Conservation (phyloP, 2,113 vertebrate genomes). For the Tamias sibiricus region DNA sequence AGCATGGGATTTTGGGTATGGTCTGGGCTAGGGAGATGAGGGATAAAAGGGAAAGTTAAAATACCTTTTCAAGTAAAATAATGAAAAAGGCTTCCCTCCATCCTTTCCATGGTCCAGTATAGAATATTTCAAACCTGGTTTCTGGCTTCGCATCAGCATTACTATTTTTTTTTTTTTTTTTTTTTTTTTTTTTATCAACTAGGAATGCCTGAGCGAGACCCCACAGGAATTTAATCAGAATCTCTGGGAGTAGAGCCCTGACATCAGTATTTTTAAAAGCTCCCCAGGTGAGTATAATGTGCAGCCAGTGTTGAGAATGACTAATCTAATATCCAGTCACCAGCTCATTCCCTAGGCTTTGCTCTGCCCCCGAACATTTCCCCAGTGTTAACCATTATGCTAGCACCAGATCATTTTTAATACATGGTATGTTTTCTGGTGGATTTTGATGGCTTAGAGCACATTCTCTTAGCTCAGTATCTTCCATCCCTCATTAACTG, state of each 20-base stretch:
- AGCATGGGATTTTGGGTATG: neutral
- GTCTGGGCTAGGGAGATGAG: neutral
- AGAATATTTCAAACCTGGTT: neutral
- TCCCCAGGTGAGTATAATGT: slow-evolving; percentile 70
- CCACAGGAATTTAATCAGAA: slow-evolving; percentile 29
- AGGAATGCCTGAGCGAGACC: neutral
- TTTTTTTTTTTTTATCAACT: neutral
- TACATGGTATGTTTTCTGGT: slow-evolving; percentile 30
- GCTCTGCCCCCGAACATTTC: slow-evolving; percentile 34
- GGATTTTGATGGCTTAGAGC: slow-evolving; percentile 46
- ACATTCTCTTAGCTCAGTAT: slow-evolving; percentile 30
- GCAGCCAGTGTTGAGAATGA: slow-evolving; percentile 58
- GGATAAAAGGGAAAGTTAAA: neutral
- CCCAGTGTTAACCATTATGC: neutral
- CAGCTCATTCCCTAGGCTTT: slow-evolving; percentile 48
- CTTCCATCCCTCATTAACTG: slow-evolving; percentile 61
- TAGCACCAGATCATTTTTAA: slow-evolving; percentile 53
- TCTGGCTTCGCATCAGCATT: neutral
- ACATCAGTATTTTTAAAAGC: slow-evolving; percentile 50
- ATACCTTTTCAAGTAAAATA: neutral
- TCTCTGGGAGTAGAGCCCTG: slow-evolving; percentile 45
- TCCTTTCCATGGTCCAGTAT: neutral
- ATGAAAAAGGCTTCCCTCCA: neutral
- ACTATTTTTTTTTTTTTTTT: neutral
- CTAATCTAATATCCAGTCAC: slow-evolving; percentile 44